Conservation (phyloP, 2,888 invertebrate species). For the Julus scanicus region DNA sequence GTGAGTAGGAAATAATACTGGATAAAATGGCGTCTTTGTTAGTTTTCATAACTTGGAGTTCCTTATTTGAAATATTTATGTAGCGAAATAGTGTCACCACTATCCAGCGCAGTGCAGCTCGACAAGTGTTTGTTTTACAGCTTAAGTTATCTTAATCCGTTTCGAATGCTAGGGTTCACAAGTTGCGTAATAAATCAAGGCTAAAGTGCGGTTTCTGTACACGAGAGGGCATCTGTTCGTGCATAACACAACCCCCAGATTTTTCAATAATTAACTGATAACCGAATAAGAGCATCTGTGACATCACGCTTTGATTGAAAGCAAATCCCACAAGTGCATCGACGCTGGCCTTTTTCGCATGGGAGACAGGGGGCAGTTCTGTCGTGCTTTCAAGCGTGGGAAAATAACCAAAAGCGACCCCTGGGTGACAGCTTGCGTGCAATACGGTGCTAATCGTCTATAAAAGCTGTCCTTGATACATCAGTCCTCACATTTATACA, state of each 20-base stretch:
- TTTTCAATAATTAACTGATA: constrained; percentile 23
- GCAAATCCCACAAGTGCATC: constrained; percentile 33
- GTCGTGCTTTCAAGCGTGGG: constrained; percentile 3
- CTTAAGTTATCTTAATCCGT: neutral
- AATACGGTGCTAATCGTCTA: constrained; percentile 11
- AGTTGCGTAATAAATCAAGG: constrained; percentile 21
- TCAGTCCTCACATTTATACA: no score
- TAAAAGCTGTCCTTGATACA: neutral
- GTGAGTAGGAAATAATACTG: no score
- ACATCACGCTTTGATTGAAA: constrained; percentile 33
- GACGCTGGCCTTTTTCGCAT: neutral
- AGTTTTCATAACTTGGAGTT: neutral
- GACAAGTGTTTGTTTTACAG: neutral
- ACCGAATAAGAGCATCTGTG: constrained; percentile 22
- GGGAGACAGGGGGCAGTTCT: constrained; percentile 26
- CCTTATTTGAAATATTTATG: neutral
- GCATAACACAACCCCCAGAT: neutral
- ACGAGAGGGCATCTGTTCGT: constrained; percentile 7
- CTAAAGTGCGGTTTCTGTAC: neutral
- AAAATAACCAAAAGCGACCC: neutral
- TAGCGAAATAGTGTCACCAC: neutral
- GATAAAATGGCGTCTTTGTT: neutral
- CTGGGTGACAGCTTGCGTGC: constrained; percentile 33
- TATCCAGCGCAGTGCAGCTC: neutral
- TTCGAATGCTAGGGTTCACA: constrained; percentile 3